A percentile compares a stretch with the other conserved stretches of the same genome.
Evolutionary conservation across 2,888 invertebrate species (phyloP).

Genomic region (Phengaris arion): DNA sequence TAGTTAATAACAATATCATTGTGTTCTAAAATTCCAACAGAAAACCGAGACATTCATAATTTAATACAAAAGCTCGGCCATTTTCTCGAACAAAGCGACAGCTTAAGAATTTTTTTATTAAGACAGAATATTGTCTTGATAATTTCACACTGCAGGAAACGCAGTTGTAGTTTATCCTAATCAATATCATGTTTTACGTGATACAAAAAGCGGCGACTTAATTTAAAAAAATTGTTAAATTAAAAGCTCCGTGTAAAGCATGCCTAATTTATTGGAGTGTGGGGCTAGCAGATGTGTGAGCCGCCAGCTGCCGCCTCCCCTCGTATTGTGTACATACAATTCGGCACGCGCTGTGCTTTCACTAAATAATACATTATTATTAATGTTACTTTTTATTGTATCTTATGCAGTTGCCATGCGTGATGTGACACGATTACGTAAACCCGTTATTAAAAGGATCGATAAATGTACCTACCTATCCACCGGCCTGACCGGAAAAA

Average conservation of each 20-base stretch:
- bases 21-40: not conserved
- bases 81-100: conserved; percentile 4
- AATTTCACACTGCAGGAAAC: not conserved
- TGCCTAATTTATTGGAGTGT: conserved; percentile 41
- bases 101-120: not conserved
- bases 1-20: not conserved
- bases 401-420: conserved; percentile 61
- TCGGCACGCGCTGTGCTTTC: conserved; percentile 71
- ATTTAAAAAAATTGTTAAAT: conserved; percentile 17
- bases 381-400: conserved; percentile 56
- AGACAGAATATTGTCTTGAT: not conserved
- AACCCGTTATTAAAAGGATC: conserved; percentile 27
- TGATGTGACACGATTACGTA: conserved; percentile 31
- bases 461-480: not conserved
- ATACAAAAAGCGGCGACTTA: conserved; percentile 1
- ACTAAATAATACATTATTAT: conserved; percentile 74
- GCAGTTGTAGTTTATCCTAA: conserved; percentile 3
- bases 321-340: conserved; percentile 59
- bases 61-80: conserved; percentile 9
- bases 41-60: not conserved
- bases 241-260: conserved; percentile 27
- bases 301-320: conserved; percentile 64
- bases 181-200: not conserved
- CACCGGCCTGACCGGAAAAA: not conserved
- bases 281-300: conserved; percentile 37